A percentile compares a stretch with the other conserved stretches of the same genome.
Evolutionary conservation across 1,140 invertebrate genomes (phyloP).

Genomic region (Microplitis demolitor): DNA sequence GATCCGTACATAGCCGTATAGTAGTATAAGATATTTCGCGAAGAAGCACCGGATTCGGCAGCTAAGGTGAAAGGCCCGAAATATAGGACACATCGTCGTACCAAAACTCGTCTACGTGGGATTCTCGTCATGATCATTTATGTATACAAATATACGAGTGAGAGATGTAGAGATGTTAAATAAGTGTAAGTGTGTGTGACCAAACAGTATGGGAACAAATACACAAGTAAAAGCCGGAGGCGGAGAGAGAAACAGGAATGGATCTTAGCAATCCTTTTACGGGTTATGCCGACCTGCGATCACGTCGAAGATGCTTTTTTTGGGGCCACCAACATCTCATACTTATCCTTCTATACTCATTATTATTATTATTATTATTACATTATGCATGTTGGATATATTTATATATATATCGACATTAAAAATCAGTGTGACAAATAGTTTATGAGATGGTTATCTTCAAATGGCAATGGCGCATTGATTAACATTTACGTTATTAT

Average conservation of each 20-base stretch:
- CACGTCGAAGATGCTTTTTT: conserved; percentile 25
- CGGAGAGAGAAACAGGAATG: conserved; percentile 27
- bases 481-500: not conserved
- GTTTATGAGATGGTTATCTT: not conserved
- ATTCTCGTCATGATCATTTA: conserved; percentile 24
- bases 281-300: conserved; percentile 30
- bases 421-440: conserved; percentile 5
- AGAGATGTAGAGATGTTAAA: not conserved
- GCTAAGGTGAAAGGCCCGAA: conserved; percentile 55
- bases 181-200: not conserved
- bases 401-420: not conserved
- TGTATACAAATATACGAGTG: not conserved
- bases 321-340: not conserved
- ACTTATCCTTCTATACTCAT: too few species aligned
- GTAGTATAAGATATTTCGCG: not conserved
- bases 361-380: too few species aligned
- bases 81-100: conserved; percentile 48
- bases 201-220: conserved; percentile 4
- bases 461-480: not conserved
- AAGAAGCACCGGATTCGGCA: conserved; percentile 5
- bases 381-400: too few species aligned
- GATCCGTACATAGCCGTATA: not conserved
- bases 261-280: conserved; percentile 52
- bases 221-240: not conserved
- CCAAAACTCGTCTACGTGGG: conserved; percentile 52